Conservation (phyloP, 2,888 invertebrate genomes). For the Deilephila elpenor region DNA sequence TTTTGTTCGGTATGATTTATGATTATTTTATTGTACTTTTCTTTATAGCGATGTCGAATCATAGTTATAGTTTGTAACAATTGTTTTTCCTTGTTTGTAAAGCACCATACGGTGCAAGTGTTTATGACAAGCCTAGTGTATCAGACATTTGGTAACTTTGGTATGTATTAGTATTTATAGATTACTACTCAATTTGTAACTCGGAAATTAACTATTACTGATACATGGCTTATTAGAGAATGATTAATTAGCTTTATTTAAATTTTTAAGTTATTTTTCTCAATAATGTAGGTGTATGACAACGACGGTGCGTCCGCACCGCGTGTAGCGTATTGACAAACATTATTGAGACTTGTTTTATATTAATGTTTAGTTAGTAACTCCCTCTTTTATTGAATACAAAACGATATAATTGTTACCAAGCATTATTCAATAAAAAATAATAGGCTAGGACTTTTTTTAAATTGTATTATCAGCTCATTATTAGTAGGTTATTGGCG, state of each 20-base stretch:
- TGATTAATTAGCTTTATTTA: conserved; percentile 78
- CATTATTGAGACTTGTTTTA: conserved; percentile 76
- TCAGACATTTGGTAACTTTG: conserved; percentile 54
- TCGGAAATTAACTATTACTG: conserved; percentile 67
- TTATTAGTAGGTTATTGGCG: conserved; percentile 84
- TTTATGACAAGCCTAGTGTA: conserved; percentile 57
- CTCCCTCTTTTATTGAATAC: conserved; percentile 79
- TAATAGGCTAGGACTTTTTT: conserved; percentile 81
- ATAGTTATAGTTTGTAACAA: conserved; percentile 76
- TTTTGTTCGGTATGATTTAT: conserved; percentile 69
- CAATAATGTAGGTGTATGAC: conserved; percentile 60
- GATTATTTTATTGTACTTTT: conserved; percentile 66
- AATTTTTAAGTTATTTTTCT: conserved; percentile 78
- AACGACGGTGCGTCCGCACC: conserved; percentile 42
- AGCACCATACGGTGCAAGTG: conserved; percentile 39
- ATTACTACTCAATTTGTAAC: conserved; percentile 40
- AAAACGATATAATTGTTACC: conserved; percentile 83
- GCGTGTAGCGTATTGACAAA: conserved; percentile 51
- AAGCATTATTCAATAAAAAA: conserved; percentile 80
- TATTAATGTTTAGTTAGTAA: conserved; percentile 73
- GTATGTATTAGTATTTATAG: conserved; percentile 54
- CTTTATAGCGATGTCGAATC: conserved; percentile 72
- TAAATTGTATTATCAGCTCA: conserved; percentile 84
- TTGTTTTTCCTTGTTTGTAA: conserved; percentile 58
- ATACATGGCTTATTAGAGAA: conserved; percentile 72